Evolutionary conservation across 2,888 invertebrate genomes (phyloP).

Genomic region (Tupiocoris notatus): DNA sequence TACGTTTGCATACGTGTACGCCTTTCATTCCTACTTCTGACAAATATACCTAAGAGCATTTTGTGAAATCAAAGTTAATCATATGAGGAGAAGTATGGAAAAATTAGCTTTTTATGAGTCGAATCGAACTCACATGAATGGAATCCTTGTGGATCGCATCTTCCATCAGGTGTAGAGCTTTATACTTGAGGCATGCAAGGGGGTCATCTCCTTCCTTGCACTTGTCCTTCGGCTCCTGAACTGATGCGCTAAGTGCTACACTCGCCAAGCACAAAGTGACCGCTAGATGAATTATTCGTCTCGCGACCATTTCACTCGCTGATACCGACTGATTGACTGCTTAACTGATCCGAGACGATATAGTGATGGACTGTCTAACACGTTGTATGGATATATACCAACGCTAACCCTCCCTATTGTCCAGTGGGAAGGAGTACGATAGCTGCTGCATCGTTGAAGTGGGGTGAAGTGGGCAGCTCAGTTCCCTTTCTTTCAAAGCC

Average conservation of each 20-base stretch:
- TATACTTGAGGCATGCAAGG: constrained; percentile 78
- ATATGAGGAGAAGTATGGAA: no score
- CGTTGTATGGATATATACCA: neutral
- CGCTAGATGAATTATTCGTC: neutral
- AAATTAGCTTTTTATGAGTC: no score
- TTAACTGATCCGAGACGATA: neutral
- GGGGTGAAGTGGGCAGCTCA: no score
- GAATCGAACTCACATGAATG: constrained; percentile 38
- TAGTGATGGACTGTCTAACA: neutral
- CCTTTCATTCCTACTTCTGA: no score
- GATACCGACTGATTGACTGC: neutral
- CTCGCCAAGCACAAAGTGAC: neutral
- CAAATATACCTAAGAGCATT: no score
- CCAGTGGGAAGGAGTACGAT: no score
- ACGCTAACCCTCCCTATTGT: neutral
- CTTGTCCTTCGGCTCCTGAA: constrained; percentile 56
- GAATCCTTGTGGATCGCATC: constrained; percentile 62
- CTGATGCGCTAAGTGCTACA: neutral
- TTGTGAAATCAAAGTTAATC: no score
- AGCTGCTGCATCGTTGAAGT: no score
- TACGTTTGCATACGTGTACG: no score
- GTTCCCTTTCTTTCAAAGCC: no score
- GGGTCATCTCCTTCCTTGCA: constrained; percentile 75
- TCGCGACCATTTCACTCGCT: neutral
- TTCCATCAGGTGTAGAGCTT: constrained; percentile 75